phyloP scores from a whole-genome alignment of 2,797 vertebrate species.

The Lepidocolaptes lacrymiger region DNA sequence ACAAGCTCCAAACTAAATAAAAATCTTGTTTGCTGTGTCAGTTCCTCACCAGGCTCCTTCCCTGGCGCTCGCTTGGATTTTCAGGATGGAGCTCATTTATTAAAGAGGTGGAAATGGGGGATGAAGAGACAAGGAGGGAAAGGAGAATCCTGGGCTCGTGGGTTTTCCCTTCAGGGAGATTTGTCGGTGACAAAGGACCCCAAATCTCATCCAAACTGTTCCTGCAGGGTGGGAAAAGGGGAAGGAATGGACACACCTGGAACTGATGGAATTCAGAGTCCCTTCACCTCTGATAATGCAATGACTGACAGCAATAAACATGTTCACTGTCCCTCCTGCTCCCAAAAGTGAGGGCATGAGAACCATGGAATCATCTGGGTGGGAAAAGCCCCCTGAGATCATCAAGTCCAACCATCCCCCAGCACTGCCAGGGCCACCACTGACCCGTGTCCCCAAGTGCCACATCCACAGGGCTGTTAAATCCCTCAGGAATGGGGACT shows the following conservation, averaged over 20 bases:
- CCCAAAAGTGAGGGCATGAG: not conserved
- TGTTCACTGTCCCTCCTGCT: not conserved
- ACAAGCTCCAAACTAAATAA: constrained; percentile 48
- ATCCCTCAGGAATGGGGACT: not conserved
- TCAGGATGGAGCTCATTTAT: not conserved
- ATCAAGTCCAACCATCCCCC: not conserved
- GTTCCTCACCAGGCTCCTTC: constrained; percentile 36
- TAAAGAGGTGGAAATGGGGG: not conserved
- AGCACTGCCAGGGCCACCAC: not conserved
- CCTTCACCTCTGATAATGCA: no score
- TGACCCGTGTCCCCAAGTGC: no score
- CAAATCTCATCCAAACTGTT: no score
- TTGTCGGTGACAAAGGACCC: no score
- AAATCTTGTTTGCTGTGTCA: constrained; percentile 20
- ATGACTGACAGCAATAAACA: no score
- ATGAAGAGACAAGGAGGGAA: not conserved
- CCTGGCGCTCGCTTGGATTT: constrained; percentile 1
- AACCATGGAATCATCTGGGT: not conserved
- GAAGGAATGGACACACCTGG: no score
- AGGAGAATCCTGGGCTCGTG: not conserved
- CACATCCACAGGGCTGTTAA: not conserved
- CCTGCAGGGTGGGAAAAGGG: no score
- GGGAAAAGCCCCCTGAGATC: not conserved
- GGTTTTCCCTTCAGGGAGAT: no score
- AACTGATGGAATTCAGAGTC: no score